These are phyloP conservation scores for Poliocrania exsul DNA, from an alignment of 2,797 vertebrate species.

Conservation along the genomic window DNA sequence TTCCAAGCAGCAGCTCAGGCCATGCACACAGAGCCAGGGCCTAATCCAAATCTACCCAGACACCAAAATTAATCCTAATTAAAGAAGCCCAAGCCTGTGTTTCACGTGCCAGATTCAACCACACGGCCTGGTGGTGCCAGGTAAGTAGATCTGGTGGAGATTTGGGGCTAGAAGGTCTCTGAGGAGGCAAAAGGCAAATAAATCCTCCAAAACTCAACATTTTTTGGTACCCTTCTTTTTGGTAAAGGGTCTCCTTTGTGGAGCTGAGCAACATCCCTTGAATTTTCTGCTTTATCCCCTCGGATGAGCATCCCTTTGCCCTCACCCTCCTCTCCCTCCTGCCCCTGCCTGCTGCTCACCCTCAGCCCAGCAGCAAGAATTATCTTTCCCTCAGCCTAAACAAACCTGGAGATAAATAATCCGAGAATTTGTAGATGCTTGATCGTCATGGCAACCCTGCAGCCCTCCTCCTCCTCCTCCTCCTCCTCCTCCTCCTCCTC, in stretches of 20 bases:
- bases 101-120: not conserved
- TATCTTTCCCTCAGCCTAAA: not conserved
- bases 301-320: rapidly evolving
- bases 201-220: rapidly evolving
- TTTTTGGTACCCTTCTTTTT: not conserved
- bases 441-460: slow-evolving; percentile 62
- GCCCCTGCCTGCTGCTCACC: not conserved
- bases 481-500: not conserved
- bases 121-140: rapidly evolving
- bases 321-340: not conserved
- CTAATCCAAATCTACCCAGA: not conserved
- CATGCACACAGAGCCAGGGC: not conserved
- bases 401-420: slow-evolving; percentile 6
- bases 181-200: rapidly evolving
- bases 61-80: not conserved
- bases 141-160: not conserved
- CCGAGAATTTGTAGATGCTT: slow-evolving; percentile 45
- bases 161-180: not conserved
- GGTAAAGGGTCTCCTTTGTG: not conserved
- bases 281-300: not conserved
- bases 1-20: not conserved
- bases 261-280: not conserved
- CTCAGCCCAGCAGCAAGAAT: not conserved
- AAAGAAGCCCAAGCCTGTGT: not conserved
- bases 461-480: not conserved